Evolutionary conservation across 2,888 invertebrate species (phyloP), one percentile per base, ranked within the genome.

Genomic region (Thymelicus acteon): DNA sequence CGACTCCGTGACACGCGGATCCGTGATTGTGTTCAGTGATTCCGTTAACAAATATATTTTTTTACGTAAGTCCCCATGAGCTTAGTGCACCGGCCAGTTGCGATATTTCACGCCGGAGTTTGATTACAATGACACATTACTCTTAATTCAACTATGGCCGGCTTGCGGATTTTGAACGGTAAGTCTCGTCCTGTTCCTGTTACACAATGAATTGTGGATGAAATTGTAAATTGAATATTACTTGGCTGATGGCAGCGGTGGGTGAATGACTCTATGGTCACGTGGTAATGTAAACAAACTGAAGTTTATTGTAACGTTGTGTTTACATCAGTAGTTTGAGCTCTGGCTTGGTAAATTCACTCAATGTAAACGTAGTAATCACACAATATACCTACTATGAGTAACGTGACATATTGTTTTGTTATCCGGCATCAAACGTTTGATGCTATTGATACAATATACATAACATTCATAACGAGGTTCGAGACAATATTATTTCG

Each of bases 11-110:
- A 49, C 64, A 72, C 74, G 74, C 80, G 77, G 75, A 72, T 72
- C 67, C 67, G 74, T 75, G 79, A 81, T 79, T 82, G 84, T 84
- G 84, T 81, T 82, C 79, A 79, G 84, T 85, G 82, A 81, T 77
- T 54, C 54, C 19, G 77, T 69, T 65, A 60, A 63, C 47, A 31
- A 31, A 19, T 19, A 10, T 57, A 48, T 47, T 73, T 74, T 74
- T 73, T 65, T 37, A 63, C 58, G 72, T 72, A 74, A 74, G 67
- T 71, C 39, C 13, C 8, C 0, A 4, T n/a, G 13, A 8, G 13
- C 12, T 12, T 6, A 72, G 72, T 72, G 67, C 52, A 71, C 65
- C 74, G 76, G 73, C 72, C 74, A 74, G 77, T 80, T 80, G 82
- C 82, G 82, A 82, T 82, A 82, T 80, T 79, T 80, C 76, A 74